Base-by-base conservation (phyloP, 2,797 vertebrate genomes). In the Craterocephalus amniculus region DNA sequence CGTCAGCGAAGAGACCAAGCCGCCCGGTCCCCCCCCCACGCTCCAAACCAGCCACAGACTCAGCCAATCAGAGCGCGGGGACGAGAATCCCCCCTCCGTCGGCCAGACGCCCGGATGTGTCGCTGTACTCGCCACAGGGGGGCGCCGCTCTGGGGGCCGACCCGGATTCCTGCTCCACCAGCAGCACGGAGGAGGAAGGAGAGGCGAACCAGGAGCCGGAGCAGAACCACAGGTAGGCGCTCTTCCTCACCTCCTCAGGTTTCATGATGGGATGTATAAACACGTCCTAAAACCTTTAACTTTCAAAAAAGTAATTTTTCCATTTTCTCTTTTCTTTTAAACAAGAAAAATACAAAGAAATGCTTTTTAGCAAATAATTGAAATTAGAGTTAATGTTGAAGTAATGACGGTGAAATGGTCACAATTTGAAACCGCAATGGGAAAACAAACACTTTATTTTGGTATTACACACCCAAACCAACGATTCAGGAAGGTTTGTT, bases 171-270 rank as follows among this genome's bases (percentile, higher is more conserved):
- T 95, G 94, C 79, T 98, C 97, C 0, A 96, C 94, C 80, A 98
- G 97, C 91, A 99, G 97, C 91, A 94, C 96, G 0, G 98, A 99
- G 76, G 98, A 99, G 78, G 97, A 99, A 32, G 81, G 74, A 20
- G 97, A 98, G 18, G 13, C 0, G 1, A 77, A 32, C 76, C 60
- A 82, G 79, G 72, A 76, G 2, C 63, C 81, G 54, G 87, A 88
- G 78, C 63, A 20, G 24, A 87, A 75, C 58, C 58, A 68, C 10
- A 89, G 49, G 91, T 93, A 70, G 8, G 84, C 64, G 22, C 6
- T 14, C 6, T 38, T 16, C 22, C 58, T 18, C 35, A 20, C 10
- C 3, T 35, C 56, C 10, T 22, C n/a, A 5, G n/a, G n/a, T n/a
- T n/a, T n/a, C n/a, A n/a, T n/a, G n/a, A n/a, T n/a, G n/a, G n/a